A percentile compares a stretch with the other conserved stretches of the same genome.
Conservation (phyloP, 2,797 vertebrate genomes). For the Cirrhinus mrigala region DNA sequence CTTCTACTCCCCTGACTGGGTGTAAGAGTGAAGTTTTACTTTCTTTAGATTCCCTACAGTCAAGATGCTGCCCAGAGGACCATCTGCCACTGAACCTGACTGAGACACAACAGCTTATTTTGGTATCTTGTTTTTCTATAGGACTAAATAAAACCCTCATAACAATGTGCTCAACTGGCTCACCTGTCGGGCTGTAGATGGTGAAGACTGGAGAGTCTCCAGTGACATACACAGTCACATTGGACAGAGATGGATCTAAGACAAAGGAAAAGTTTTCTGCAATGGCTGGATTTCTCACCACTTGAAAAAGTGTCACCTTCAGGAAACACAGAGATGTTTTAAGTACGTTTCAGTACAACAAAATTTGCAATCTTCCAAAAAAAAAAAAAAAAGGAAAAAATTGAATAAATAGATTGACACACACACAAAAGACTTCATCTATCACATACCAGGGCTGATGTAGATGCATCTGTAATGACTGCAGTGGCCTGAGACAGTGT, state of each 20-base stretch:
- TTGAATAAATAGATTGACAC: too few relatives aligned
- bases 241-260: too few relatives aligned
- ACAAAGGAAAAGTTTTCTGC: too few relatives aligned
- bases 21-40: too few relatives aligned
- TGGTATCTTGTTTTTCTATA: too few relatives aligned
- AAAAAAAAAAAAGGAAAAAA: too few relatives aligned
- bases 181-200: slow-evolving; percentile 71
- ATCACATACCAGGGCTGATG: slow-evolving; percentile 63
- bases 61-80: too few relatives aligned
- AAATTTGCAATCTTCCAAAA: neutral
- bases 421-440: neutral
- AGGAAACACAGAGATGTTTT: neutral
- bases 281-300: slow-evolving; percentile 61
- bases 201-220: slow-evolving; percentile 70
- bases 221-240: slow-evolving; percentile 72
- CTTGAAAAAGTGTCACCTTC: slow-evolving; percentile 76
- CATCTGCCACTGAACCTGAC: too few relatives aligned
- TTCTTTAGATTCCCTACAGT: too few relatives aligned
- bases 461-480: slow-evolving; percentile 69
- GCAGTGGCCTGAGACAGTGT: slow-evolving; percentile 64
- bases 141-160: too few relatives aligned
- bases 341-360: neutral
- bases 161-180: too few relatives aligned
- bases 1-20: too few relatives aligned
- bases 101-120: neutral